These are phyloP conservation scores for Caenorhabditis brenneri DNA, from an alignment of 1,140 invertebrate species.

Conservation along the genomic window DNA sequence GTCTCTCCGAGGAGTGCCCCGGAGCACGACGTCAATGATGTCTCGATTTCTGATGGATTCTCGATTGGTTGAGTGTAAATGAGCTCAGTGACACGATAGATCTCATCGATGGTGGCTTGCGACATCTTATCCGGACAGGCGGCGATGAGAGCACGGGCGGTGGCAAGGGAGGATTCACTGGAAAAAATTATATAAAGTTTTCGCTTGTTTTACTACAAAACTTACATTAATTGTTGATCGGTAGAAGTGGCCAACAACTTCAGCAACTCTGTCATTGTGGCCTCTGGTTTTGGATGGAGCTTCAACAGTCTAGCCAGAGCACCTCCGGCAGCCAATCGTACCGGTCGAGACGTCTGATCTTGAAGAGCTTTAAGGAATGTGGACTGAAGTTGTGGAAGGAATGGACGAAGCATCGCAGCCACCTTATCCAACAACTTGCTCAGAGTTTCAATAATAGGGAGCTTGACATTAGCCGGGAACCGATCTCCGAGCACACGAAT, in stretches of 20 bases:
- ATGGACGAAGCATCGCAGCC: slow-evolving; percentile 90
- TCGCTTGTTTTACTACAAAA: no score
- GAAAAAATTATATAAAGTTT: no score
- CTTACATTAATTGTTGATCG: slow-evolving; percentile 47
- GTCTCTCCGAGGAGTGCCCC: slow-evolving; percentile 49
- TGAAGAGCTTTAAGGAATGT: slow-evolving; percentile 80
- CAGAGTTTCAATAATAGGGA: slow-evolving; percentile 90
- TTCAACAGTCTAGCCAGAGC: slow-evolving; percentile 49
- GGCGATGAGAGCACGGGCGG: slow-evolving; percentile 41
- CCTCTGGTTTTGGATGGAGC: slow-evolving; percentile 62
- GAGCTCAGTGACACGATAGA: slow-evolving; percentile 5
- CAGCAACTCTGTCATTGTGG: slow-evolving; percentile 59
- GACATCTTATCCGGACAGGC: not conserved
- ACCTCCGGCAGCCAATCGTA: slow-evolving; percentile 56
- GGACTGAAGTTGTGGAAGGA: slow-evolving; percentile 95
- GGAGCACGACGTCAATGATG: not conserved
- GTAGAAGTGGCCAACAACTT: slow-evolving; percentile 55
- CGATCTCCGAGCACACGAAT: slow-evolving; percentile 93
- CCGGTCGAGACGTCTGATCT: slow-evolving; percentile 57
- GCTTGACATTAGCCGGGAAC: slow-evolving; percentile 89
- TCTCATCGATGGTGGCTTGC: slow-evolving; percentile 31
- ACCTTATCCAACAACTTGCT: slow-evolving; percentile 89
- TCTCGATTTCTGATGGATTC: slow-evolving; percentile 39
- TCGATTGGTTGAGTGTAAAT: slow-evolving; percentile 14
- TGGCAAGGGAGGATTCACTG: slow-evolving; percentile 42